Conservation (phyloP, 2,888 invertebrate species). For the Eumacrocentrus americanus region DNA sequence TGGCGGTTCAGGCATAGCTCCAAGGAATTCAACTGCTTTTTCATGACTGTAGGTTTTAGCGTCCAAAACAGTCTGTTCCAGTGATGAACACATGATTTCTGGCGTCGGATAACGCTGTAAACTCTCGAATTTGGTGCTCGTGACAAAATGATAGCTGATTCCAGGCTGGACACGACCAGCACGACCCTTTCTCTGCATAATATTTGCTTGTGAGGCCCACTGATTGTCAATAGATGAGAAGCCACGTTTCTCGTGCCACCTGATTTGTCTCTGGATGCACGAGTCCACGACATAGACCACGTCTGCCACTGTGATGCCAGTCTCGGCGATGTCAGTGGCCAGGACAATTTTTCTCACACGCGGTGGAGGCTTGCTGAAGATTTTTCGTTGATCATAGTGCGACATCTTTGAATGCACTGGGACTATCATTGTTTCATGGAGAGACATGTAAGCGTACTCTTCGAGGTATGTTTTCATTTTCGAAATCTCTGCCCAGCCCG, state of each 20-base stretch:
- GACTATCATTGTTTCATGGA: slow-evolving; percentile 58
- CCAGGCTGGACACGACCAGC: slow-evolving; percentile 74
- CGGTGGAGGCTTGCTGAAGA: slow-evolving; percentile 56
- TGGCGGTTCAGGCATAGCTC: slow-evolving; percentile 70
- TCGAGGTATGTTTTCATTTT: slow-evolving; percentile 64
- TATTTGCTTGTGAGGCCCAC: slow-evolving; percentile 71
- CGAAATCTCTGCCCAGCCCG: slow-evolving; percentile 77
- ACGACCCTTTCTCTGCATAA: slow-evolving; percentile 71
- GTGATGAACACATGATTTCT: slow-evolving; percentile 68
- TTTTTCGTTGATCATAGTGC: slow-evolving; percentile 45
- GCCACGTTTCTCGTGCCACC: slow-evolving; percentile 64
- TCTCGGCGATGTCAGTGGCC: slow-evolving; percentile 75
- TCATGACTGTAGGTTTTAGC: slow-evolving; percentile 67
- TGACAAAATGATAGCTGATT: slow-evolving; percentile 64
- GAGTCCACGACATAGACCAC: slow-evolving; percentile 73
- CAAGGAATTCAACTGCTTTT: slow-evolving; percentile 67
- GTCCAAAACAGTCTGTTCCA: slow-evolving; percentile 68
- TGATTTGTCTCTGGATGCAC: slow-evolving; percentile 68
- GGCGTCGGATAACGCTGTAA: slow-evolving; percentile 67
- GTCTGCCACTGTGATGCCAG: slow-evolving; percentile 76
- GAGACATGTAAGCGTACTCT: slow-evolving; percentile 43
- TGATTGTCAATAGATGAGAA: slow-evolving; percentile 63
- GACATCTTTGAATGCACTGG: slow-evolving; percentile 68
- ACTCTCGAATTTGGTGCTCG: slow-evolving; percentile 62
- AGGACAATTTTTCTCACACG: slow-evolving; percentile 72